Conservation (phyloP, 2,888 invertebrate genomes). For the Euphydryas editha region DNA sequence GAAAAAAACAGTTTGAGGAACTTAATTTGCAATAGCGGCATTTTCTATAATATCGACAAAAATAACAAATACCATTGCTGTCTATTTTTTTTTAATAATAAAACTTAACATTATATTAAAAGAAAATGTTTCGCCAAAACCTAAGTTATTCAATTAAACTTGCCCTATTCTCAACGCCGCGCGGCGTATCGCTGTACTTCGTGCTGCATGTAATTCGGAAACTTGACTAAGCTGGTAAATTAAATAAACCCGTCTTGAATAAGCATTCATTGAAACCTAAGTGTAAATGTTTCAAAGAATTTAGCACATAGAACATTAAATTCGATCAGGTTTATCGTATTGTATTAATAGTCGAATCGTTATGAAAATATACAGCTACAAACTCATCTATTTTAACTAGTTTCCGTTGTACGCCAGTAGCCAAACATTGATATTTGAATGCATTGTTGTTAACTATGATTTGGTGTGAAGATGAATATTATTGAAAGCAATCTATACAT, state of each 20-base stretch:
- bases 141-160: conserved; percentile 37
- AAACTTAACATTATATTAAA: neutral
- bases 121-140: conserved; percentile 1
- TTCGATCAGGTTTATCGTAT: neutral
- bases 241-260: conserved; percentile 39
- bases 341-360: neutral
- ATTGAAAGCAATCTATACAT: neutral
- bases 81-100: neutral
- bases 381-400: conserved; percentile 2
- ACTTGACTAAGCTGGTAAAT: conserved; percentile 41
- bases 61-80: neutral
- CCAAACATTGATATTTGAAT: neutral
- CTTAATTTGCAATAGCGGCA: no score
- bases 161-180: conserved; percentile 32
- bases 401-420: neutral
- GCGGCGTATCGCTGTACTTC: conserved; percentile 15
- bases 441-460: neutral
- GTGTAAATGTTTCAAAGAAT: conserved; percentile 1
- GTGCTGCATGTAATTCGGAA: conserved; percentile 40
- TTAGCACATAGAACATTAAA: neutral
- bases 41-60: neutral
- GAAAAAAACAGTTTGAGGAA: no score
- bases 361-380: neutral
- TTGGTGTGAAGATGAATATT: conserved; percentile 4
- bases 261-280: conserved; percentile 25